Evolutionary conservation across 2,888 invertebrate species (phyloP).

Genomic region (Mimachlamys varia): DNA sequence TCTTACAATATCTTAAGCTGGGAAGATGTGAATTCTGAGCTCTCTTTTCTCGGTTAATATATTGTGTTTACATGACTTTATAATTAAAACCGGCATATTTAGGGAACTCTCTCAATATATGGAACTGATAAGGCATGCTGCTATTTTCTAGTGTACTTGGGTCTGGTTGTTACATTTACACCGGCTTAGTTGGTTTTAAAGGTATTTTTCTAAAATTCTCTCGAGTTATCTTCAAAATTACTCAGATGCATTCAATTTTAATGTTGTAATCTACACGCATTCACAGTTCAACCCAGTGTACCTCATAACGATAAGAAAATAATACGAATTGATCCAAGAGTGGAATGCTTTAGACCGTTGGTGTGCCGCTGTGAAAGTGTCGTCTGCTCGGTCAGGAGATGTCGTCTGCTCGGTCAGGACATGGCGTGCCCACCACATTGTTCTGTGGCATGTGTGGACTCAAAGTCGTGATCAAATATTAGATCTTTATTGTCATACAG

Average conservation of each 20-base stretch:
- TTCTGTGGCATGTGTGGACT: not conserved
- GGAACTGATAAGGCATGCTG: not conserved
- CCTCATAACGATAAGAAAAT: not conserved
- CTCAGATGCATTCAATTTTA: not conserved
- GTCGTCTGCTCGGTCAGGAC: not conserved
- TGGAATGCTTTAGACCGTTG: not conserved
- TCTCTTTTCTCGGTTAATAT: not conserved
- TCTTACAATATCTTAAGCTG: not conserved
- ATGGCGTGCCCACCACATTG: not conserved
- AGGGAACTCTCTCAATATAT: not conserved
- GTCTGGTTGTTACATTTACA: not conserved
- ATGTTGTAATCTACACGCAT: not conserved
- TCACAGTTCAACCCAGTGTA: not conserved
- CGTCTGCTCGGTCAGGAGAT: not conserved
- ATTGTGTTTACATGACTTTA: not conserved
- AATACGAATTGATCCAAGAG: not conserved
- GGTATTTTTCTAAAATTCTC: not conserved
- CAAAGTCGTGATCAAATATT: constrained; percentile 10
- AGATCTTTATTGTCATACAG: not conserved
- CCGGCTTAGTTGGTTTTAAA: not conserved
- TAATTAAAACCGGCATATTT: not conserved
- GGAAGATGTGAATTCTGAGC: not conserved
- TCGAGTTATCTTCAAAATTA: not conserved
- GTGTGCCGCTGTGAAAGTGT: not conserved
- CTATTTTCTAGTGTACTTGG: not conserved